Evolutionary conservation across 2,113 vertebrate species (phyloP).

Genomic region (Actinemys pallida): DNA sequence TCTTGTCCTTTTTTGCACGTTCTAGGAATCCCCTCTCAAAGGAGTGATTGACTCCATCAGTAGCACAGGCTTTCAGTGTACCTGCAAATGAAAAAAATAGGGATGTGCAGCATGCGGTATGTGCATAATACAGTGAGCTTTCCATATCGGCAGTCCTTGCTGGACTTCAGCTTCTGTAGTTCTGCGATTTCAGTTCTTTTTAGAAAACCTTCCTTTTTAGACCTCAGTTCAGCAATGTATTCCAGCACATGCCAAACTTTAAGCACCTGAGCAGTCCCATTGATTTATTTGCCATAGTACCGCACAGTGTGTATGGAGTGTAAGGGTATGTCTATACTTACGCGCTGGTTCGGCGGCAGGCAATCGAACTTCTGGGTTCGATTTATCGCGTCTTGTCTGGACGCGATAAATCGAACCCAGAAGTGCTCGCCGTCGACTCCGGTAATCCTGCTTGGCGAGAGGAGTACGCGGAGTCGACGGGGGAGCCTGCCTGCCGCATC

Average conservation of each 20-base stretch:
- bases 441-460: too few relatives aligned
- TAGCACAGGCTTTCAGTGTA: neutral
- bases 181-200: neutral
- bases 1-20: neutral
- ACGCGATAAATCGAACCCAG: too few relatives aligned
- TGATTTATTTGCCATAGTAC: neutral
- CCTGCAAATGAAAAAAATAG: neutral
- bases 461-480: too few relatives aligned
- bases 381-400: too few relatives aligned
- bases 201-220: neutral
- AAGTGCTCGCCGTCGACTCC: too few relatives aligned
- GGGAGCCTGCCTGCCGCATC: too few relatives aligned
- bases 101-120: neutral
- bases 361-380: too few relatives aligned
- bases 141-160: neutral
- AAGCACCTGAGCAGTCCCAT: neutral
- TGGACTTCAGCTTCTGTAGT: neutral
- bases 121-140: rapidly evolving
- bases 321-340: neutral
- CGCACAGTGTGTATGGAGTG: neutral
- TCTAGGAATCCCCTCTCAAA: neutral
- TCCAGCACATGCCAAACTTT: neutral
- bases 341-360: too few relatives aligned
- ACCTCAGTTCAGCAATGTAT: neutral
- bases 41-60: neutral